Base-by-base conservation (phyloP, 2,888 invertebrate species). In the Lepeophtheirus nordmannii region DNA sequence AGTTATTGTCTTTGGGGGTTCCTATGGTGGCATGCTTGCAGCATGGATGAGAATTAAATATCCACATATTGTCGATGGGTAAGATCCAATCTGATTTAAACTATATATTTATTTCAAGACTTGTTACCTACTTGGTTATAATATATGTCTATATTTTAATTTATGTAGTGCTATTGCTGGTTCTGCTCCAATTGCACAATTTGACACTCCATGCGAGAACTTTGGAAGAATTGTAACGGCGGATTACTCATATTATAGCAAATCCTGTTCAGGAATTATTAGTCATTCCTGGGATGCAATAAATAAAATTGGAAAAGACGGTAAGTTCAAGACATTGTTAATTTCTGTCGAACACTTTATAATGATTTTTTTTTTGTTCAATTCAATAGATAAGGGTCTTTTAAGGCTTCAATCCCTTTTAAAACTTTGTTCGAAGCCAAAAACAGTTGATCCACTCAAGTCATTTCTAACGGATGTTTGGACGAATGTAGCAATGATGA, bases 1-100 rank as follows among this genome's bases (percentile, higher is more conserved):
- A 0, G 89, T 96, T 8, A 84, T 97, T 70, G 87, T 87, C 1
- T 82, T 85, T 73, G 81, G 84, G 73, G 81, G 81, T 0, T 94
- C 93, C 0, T 97, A 98, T 75, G 97, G 97, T 0, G 97, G 97
- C 38, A 97, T 98, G 97, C 77, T 98, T 38, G 82, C 96, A 0
- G 88, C 96, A 0, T 98, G 96, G 88, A 82, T 97, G 72, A 82
- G 96, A 46, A 86, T 93, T 76, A 97, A 96, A 76, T 97, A 96
- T 77, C 96, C 96, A 0, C 87, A 90, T 73, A 73, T 89, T 40
- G 83, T 93, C 10, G 78, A 80, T 38, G 96, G 84, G 84, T 84
- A 73, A 70, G 74, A 8, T 8, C n/a, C 46, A 37, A 38, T 8
- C 1, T 41, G 56, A 8, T 12, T 14, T 17, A 58, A 9, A 39